Base-by-base conservation (phyloP, 2,797 vertebrate species). In the Streptopelia turtur region DNA sequence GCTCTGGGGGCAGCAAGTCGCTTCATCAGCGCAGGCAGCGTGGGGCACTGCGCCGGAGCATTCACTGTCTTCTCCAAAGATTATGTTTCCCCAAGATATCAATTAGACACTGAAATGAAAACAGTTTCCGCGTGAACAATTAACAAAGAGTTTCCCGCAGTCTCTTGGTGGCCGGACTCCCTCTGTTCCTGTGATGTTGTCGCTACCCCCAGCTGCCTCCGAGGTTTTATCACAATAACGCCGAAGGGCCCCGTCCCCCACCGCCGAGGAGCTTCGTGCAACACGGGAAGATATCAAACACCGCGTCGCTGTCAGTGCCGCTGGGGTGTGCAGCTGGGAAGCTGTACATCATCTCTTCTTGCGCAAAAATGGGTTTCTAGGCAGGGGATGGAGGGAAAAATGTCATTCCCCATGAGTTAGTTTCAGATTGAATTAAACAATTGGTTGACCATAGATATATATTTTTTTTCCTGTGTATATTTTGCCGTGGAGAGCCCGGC, bases 401-500 rank as follows among this genome's bases (percentile, higher is more conserved):
- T 69, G 10, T 87, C 59, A 72, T 90, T 95, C 28, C 70, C 74
- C 35, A 6, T 72, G 86, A 95, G 77, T 84, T 94, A 66, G 70
- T 82, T 94, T 95, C 83, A 85, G 57, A 93, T 83, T 83, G 87
- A 94, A 93, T 95, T 82, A 87, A 95, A 82, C 88, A 39, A 72
- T 66, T 90, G 66, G 83, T 84, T 93, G 92, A 74, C 64, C 63
- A 59, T 16, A 61, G 65, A 66, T 52, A 28, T 49, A 7, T 47
- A 2, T 68, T 1, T 61, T 49, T 68, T 37, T 11, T 14, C 24
- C 24, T 39, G 8, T 59, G 30, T 83, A 16, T 95, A 8, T 87
- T 50, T 79, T 80, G 5, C 52, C 1, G 0, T 43, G 69, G 57
- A 86, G 47, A 91, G 8, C 41, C 27, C 65, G 61, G 50, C 39